These are phyloP conservation scores for Trachelus stipa DNA, from an alignment of 2,888 invertebrate species.

Conservation along the genomic window DNA sequence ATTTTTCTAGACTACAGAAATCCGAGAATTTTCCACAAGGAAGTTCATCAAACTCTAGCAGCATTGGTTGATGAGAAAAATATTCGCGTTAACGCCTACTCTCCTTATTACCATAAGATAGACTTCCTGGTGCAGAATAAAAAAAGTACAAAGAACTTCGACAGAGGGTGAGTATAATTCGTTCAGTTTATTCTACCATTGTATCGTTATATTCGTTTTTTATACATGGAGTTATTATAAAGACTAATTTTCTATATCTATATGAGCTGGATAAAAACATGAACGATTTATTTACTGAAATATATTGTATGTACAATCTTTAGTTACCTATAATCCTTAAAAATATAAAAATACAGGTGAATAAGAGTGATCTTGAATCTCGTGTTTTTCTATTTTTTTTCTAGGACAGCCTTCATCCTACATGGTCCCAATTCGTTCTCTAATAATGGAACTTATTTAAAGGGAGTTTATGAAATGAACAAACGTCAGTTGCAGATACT, in stretches of 20 bases:
- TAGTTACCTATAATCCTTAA: not conserved
- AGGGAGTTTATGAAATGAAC: not conserved
- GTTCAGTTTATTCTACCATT: not conserved
- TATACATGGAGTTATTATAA: not conserved
- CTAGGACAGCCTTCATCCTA: not conserved
- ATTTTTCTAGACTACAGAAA: not conserved
- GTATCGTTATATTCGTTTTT: not conserved
- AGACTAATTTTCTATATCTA: not conserved
- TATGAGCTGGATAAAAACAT: not conserved
- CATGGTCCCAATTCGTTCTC: not conserved
- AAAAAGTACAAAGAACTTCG: not conserved
- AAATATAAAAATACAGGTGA: not conserved
- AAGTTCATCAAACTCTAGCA: not conserved
- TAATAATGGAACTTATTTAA: not conserved
- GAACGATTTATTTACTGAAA: not conserved
- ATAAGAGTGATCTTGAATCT: not conserved
- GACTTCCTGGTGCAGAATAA: not conserved
- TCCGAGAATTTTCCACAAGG: not conserved
- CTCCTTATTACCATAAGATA: not conserved
- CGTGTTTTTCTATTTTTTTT: not conserved
- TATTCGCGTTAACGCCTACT: not conserved
- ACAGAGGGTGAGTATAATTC: not conserved
- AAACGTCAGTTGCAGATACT: not conserved
- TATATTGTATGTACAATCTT: not conserved
- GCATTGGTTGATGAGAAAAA: not conserved